Evolutionary conservation across 2,113 vertebrate species (phyloP), one percentile per base, ranked within the genome.

Genomic region (Mixornis gularis): DNA sequence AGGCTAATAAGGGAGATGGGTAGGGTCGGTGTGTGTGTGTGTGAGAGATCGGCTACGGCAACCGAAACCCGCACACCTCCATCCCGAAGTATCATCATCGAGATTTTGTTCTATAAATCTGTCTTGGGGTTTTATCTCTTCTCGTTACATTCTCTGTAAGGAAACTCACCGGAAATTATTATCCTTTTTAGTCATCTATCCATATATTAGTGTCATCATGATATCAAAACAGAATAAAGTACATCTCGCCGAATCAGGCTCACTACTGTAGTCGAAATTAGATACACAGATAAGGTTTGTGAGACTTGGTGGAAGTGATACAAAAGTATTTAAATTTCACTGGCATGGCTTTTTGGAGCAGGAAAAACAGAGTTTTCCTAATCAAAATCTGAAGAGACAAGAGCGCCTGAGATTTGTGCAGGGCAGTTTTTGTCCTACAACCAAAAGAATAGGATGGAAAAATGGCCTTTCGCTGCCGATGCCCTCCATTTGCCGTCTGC

Each of bases 81-180:
- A 51, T 7, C 30, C 70, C 46, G 13, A 14, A 49, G 32, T 41
- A 58, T 25, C 27, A 6, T 24, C 79, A 49, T 55, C 3, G 18
- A 90, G 32, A 40, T 72, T 76, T 71, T 59, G 52, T 55, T 76
- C 65, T 69, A 5, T 56, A 69, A 89, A 65, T 43, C 36, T 76
- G 69, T 46, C 62, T 72, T 73, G 40, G 34, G 25, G 70, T 12
- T 87, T 85, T 77, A 63, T 26, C 59, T 87, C 55, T 88, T 65
- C 43, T 87, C 7, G 5, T 66, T 83, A 43, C 29, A 8, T n/a
- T 91, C 34, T 43, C 53, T 41, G 14, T 55, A 66, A 93, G 66
- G 46, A 94, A 94, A 76, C 43, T 87, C 82, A 63, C 53, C 66
- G n/a, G 92, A 93, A 93, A 87, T 89, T 70, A 87, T 69, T 85